Base-by-base conservation (phyloP, 2,888 invertebrate genomes). In the Silvanus unidentatus region DNA sequence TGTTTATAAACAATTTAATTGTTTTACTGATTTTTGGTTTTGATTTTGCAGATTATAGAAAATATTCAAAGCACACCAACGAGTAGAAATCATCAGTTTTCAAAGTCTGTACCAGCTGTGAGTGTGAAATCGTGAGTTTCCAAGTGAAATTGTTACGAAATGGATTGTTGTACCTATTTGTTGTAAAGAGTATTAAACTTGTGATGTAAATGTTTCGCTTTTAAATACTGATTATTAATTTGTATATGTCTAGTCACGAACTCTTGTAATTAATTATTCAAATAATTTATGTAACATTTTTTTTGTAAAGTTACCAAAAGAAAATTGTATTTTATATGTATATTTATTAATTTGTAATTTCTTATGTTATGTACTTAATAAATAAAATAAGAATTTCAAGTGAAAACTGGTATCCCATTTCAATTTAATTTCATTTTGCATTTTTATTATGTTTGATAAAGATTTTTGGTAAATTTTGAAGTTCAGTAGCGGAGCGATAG, bases 51-150 rank as follows among this genome's bases (percentile, higher is more conserved):
- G 64, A 57, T 64, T 40, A 57, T 64, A 15, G 63, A 62, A 38
- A 49, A 43, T 34, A 52, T 64, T 40, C 52, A 32, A 32, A 12
- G 5, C n/a, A 12, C 11, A 22, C 8, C 22, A 5, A 32, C 3
- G 3, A 5, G 32, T 12, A 12, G 32, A 34, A 54, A 54, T 44
- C 57, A 58, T 40, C 47, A 55, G 15, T 55, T 65, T 16, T 52
- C 61, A 11, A 64, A 60, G 44, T 44, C 57, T 5, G 48, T 66
- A 15, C 59, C 66, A 40, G 57, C 65, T 2, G 65, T 69, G 6
- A 66, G 62, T 38, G 66, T 66, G 2, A 66, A 66, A 52, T 68
- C 66, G 49, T 65, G 63, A 22, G 22, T 22, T 22, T 22, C 22
- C 22, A 8, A 22, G 4, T 22, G 22, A 22, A 22, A 22, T 22